Conservation (phyloP, 2,888 invertebrate species). For the Cryptocephalus moraei region DNA sequence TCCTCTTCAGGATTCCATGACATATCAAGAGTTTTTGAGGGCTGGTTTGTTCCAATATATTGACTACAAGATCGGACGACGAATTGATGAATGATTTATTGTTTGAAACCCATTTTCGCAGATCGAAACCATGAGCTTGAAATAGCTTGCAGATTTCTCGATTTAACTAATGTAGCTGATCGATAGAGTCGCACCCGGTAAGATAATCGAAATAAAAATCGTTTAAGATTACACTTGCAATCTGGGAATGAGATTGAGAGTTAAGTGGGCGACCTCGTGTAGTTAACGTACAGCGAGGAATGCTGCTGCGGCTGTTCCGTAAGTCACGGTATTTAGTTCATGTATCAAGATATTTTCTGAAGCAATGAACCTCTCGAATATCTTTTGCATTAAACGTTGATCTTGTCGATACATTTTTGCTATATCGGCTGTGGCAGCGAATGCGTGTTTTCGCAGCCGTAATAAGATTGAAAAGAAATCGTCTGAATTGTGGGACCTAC, state of each 20-base stretch:
- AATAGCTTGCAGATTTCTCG: background rate
- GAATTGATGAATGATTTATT: background rate
- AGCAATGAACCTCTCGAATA: conserved; percentile 13
- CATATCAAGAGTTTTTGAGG: conserved; percentile 4
- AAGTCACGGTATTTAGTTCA: background rate
- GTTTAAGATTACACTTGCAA: background rate
- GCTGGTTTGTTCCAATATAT: background rate
- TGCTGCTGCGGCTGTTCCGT: conserved; percentile 18
- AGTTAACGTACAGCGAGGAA: conserved; percentile 20
- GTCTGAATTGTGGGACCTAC: conserved; percentile 17
- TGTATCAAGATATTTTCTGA: conserved; percentile 10
- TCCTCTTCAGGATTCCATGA: conserved; percentile 5
- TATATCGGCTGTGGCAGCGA: conserved; percentile 17
- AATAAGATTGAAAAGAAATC: conserved; percentile 14
- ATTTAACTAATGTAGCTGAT: background rate
- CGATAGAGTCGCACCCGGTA: conserved; percentile 6
- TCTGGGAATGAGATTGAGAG: background rate
- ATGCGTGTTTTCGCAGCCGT: conserved; percentile 5
- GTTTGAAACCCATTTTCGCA: conserved; percentile 15
- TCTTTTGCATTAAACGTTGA: conserved; percentile 18
- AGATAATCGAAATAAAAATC: conserved; percentile 17
- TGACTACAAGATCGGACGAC: background rate
- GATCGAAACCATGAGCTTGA: conserved; percentile 3
- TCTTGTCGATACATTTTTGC: too few species aligned
- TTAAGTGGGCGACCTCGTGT: background rate